Percentiles rank a stretch among this genome's conserved stretches.
phyloP scores from a whole-genome alignment of 2,888 invertebrate species.

The Alcis repandata region DNA sequence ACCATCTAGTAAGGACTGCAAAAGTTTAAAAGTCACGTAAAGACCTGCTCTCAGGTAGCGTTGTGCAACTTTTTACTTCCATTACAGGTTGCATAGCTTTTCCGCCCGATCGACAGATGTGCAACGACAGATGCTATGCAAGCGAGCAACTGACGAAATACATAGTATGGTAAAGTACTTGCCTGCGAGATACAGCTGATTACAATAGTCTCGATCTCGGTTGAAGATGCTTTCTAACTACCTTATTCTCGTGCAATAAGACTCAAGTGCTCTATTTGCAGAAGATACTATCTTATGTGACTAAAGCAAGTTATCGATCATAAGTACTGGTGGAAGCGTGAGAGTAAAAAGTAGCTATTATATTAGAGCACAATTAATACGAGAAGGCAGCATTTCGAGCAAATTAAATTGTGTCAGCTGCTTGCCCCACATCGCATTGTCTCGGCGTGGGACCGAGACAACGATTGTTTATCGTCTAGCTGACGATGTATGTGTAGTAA shows the following conservation, averaged over 20 bases:
- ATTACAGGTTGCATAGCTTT: slow-evolving; percentile 44
- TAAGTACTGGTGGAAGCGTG: slow-evolving; percentile 69
- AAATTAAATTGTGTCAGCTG: slow-evolving; percentile 84
- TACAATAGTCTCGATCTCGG: slow-evolving; percentile 1
- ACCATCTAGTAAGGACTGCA: slow-evolving; percentile 5
- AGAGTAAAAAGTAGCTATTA: slow-evolving; percentile 62
- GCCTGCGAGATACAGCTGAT: slow-evolving; percentile 20
- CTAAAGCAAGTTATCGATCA: slow-evolving; percentile 43
- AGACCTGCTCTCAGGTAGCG: slow-evolving; percentile 20
- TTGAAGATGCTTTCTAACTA: not conserved
- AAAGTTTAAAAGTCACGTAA: slow-evolving; percentile 20
- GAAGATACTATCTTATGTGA: slow-evolving; percentile 15
- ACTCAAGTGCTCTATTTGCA: not conserved
- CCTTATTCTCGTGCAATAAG: slow-evolving; percentile 23
- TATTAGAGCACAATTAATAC: slow-evolving; percentile 64
- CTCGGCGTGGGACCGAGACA: slow-evolving; percentile 76
- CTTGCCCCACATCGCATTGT: slow-evolving; percentile 84
- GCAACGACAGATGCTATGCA: slow-evolving; percentile 60
- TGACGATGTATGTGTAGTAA: slow-evolving; percentile 17
- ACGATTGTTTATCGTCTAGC: slow-evolving; percentile 73
- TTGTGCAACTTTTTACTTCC: slow-evolving; percentile 39
- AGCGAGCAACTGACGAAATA: slow-evolving; percentile 49
- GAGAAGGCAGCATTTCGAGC: slow-evolving; percentile 68
- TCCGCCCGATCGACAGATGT: slow-evolving; percentile 58
- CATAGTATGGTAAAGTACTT: slow-evolving; percentile 41